Percentiles rank a stretch among this genome's conserved stretches.
phyloP scores from a whole-genome alignment of 2,888 invertebrate genomes.

The Scaptomyza polygonia region DNA sequence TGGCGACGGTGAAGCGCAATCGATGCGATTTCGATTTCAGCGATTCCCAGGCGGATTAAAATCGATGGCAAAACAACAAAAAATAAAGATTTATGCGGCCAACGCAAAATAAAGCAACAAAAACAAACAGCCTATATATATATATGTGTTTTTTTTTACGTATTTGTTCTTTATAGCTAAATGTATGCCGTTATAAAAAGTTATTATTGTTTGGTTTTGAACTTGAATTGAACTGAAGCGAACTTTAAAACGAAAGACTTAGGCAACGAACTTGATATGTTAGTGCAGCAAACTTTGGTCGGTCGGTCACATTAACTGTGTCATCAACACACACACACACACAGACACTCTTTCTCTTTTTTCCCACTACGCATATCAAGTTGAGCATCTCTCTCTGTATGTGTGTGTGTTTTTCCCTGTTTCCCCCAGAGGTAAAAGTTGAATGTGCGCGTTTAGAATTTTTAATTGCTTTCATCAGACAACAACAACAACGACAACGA shows the following conservation, averaged over 20 bases:
- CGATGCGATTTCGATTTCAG: conserved; percentile 26
- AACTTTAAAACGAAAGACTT: conserved; percentile 64
- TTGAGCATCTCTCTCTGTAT: conserved; percentile 7
- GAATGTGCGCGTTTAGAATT: conserved; percentile 70
- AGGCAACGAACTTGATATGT: conserved; percentile 66
- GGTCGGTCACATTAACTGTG: conserved; percentile 52
- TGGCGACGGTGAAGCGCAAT: conserved; percentile 32
- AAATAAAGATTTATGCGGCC: conserved; percentile 71
- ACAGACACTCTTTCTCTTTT: conserved; percentile 9
- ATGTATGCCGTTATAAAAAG: conserved; percentile 72
- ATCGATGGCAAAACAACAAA: conserved; percentile 40
- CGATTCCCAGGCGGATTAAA: conserved; percentile 78
- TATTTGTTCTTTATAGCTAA: conserved; percentile 35
- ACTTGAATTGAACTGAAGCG: conserved; percentile 13
- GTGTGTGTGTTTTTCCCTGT: conserved; percentile 9
- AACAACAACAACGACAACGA: conserved; percentile 17
- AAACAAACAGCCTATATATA: conserved; percentile 25
- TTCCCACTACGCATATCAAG: conserved; percentile 18
- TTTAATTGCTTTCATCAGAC: conserved; percentile 72
- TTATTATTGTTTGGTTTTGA: conserved; percentile 50
- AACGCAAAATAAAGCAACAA: conserved; percentile 20
- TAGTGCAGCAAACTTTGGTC: conserved; percentile 14
- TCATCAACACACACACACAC: conserved; percentile 49
- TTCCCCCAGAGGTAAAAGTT: conserved; percentile 58
- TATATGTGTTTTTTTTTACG: conserved; percentile 1